Base-by-base conservation (phyloP, 53 echinoderm and acorn worm species). In the Luidia sarsii region DNA sequence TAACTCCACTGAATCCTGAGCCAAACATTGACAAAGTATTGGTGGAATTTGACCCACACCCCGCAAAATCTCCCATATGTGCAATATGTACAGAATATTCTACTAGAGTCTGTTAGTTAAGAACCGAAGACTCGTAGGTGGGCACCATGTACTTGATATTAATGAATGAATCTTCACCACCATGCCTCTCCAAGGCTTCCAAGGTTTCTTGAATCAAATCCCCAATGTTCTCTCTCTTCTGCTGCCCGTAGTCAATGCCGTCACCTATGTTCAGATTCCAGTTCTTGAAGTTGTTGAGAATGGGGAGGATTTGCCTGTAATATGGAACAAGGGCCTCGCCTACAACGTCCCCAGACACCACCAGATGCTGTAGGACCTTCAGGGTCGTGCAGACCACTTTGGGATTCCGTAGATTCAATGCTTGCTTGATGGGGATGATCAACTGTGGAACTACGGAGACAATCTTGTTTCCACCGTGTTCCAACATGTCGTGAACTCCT, bases 111-210 rank as follows among this genome's bases (percentile, higher is more conserved):
- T 7, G 6, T 77, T 87, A 96, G 79, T 96, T 93, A 56, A 97
- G 84, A 33, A 94, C 68, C 8, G 87, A 89, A 2, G 99, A 97
- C 75, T 97, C 99, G 38, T 91, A 91, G 4, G 99, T 97, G 2
- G 99, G 99, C 30, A 97, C 94, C 99, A 97, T 97, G 70, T 97
- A 97, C 67, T 97, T 97, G 71, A 97, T 97, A 57, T 97, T 97
- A 60, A 97, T 97, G 71, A 94, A 97, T 19, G 99, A 93, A 67
- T 97, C 99, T 19, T 91, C 91, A 3, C 99, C 99, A 15, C 99
- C 99, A 30, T 89, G 72, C 20, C 56, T 84, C 79, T 99, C 99
- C 56, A 99, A 90, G 0, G 94, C 94, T 52, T 86, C 89, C 35
- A 99, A 73, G 2, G 91, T 91, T 80, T 99, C 99, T 39, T 99